Evolutionary conservation across 2,113 vertebrate genomes (phyloP).

Genomic region (Atherinomorus stipes): DNA sequence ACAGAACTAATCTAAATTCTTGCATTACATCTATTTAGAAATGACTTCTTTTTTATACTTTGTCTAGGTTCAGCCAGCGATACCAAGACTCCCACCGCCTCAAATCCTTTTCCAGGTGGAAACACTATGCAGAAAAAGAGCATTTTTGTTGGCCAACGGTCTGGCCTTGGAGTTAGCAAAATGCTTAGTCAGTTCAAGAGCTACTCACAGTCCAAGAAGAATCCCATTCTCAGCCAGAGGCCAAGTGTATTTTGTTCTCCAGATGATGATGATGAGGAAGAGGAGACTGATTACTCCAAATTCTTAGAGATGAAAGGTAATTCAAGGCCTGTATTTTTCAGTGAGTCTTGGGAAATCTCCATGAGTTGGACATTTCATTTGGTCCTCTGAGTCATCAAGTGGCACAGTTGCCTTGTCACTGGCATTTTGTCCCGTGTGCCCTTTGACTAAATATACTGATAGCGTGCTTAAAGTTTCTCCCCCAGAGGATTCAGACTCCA

Average conservation of each 20-base stretch:
- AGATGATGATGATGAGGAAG: constrained; percentile 89
- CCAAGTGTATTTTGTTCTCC: constrained; percentile 93
- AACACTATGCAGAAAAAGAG: constrained; percentile 77
- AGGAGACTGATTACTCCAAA: constrained; percentile 87
- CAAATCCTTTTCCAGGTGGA: constrained; percentile 62
- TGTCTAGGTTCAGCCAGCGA: constrained; percentile 71
- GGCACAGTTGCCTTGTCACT: constrained; percentile 56
- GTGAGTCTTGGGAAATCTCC: constrained; percentile 37
- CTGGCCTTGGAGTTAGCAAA: constrained; percentile 86
- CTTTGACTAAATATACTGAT: constrained; percentile 92
- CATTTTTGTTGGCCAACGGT: constrained; percentile 86
- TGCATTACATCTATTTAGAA: not conserved
- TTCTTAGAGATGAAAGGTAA: constrained; percentile 86
- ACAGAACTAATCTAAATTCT: not conserved
- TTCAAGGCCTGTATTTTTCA: constrained; percentile 56
- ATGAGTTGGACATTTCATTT: constrained; percentile 52
- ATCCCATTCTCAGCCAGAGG: constrained; percentile 84
- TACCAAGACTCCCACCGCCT: constrained; percentile 60
- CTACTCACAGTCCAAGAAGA: constrained; percentile 88
- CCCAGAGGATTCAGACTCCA: constrained; percentile 95
- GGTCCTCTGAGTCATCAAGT: constrained; percentile 48
- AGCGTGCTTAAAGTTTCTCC: constrained; percentile 99
- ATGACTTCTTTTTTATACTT: not conserved
- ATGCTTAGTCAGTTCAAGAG: constrained; percentile 89
- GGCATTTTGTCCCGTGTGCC: constrained; percentile 80